phyloP scores from a whole-genome alignment of 1,140 invertebrate species.

The Diabrotica undecimpunctata region DNA sequence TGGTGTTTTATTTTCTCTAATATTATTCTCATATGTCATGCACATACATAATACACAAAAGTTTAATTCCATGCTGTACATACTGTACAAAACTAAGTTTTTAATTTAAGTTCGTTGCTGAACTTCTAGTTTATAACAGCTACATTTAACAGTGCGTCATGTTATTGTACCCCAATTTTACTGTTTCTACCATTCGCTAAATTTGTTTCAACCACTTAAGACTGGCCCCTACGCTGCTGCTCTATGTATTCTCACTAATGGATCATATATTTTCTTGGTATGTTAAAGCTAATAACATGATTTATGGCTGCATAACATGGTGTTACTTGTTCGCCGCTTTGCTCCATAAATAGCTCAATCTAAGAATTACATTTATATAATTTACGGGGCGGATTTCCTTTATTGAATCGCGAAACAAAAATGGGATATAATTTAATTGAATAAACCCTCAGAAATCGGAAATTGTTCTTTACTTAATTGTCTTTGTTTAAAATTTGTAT shows the following conservation, averaged over 20 bases:
- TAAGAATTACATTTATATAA: not conserved
- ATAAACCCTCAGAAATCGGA: too few species aligned
- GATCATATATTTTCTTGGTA: constrained; percentile 1
- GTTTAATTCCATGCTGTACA: not conserved
- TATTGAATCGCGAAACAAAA: too few species aligned
- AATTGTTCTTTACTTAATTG: too few species aligned
- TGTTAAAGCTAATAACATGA: constrained; percentile 8
- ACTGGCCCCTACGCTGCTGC: not conserved
- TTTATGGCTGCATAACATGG: not conserved
- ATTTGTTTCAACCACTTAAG: constrained; percentile 1
- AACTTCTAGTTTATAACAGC: constrained; percentile 40
- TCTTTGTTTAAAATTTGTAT: too few species aligned
- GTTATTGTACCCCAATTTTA: constrained; percentile 34
- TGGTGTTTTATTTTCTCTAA: too few species aligned
- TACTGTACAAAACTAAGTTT: constrained; percentile 33
- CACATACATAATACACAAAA: too few species aligned
- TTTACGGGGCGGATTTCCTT: too few species aligned
- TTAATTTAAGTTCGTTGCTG: constrained; percentile 39
- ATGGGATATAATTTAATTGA: too few species aligned
- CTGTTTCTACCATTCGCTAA: constrained; percentile 22
- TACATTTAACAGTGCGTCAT: constrained; percentile 40
- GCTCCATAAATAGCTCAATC: not conserved
- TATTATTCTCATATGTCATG: too few species aligned
- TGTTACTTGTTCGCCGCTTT: not conserved
- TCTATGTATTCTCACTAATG: constrained; percentile 8